Evolutionary conservation across 2,797 vertebrate species (phyloP).

Genomic region (Coregonus ussuriensis): DNA sequence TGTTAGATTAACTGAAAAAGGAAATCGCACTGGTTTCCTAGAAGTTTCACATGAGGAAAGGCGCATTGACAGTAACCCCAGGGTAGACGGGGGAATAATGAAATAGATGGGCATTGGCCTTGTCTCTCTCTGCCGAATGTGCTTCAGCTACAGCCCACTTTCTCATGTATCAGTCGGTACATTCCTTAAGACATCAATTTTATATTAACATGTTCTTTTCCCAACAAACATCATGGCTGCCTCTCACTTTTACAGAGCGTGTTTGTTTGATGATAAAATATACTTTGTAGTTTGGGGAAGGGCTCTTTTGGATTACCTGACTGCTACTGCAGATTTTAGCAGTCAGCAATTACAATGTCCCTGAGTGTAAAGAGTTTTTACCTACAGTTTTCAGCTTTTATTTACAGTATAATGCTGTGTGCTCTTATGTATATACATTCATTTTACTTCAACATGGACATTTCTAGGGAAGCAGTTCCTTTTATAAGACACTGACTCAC

Average conservation of each 20-base stretch:
- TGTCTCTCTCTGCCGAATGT: neutral
- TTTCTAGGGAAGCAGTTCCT: too few relatives aligned
- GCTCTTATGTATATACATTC: conserved; percentile 7
- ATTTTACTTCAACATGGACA: too few relatives aligned
- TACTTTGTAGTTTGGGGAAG: conserved; percentile 36
- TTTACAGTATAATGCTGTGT: conserved; percentile 7
- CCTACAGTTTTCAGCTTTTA: conserved; percentile 10
- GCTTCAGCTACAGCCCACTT: conserved; percentile 13
- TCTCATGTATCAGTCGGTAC: neutral
- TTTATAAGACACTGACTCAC: too few relatives aligned
- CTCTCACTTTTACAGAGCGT: conserved; percentile 27
- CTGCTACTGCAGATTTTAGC: conserved; percentile 38
- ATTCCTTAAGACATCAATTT: conserved; percentile 3
- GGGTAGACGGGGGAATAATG: neutral
- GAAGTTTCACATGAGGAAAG: neutral
- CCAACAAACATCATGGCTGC: conserved; percentile 14
- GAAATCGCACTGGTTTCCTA: neutral
- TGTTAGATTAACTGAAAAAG: neutral
- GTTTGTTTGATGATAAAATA: conserved; percentile 46
- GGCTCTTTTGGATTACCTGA: neutral
- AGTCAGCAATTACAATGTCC: conserved; percentile 24
- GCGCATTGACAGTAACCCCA: neutral
- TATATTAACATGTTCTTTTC: conserved; percentile 19
- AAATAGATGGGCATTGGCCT: neutral
- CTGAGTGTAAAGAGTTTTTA: conserved; percentile 11